Evolutionary conservation across 2,888 invertebrate genomes (phyloP).

Genomic region (Crocallis elinguaria): DNA sequence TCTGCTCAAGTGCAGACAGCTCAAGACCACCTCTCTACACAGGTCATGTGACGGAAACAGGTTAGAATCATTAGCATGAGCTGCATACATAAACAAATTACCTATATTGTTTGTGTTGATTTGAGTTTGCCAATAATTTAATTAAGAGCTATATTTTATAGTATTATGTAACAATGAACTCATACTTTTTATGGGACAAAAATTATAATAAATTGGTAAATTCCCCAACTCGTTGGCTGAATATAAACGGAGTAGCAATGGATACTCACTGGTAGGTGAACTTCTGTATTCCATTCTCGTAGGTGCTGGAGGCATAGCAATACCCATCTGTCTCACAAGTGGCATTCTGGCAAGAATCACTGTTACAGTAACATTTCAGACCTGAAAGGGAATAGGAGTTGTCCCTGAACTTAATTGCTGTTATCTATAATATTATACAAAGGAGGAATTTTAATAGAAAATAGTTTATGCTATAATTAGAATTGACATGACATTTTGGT

Average conservation of each 20-base stretch:
- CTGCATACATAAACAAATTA: slow-evolving; percentile 28
- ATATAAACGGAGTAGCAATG: neutral
- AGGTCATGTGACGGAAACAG: slow-evolving; percentile 67
- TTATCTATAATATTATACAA: too few species aligned
- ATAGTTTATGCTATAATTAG: too few species aligned
- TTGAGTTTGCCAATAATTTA: slow-evolving; percentile 60
- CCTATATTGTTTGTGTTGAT: slow-evolving; percentile 62
- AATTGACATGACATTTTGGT: too few species aligned
- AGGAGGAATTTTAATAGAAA: too few species aligned
- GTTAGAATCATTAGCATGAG: slow-evolving; percentile 52
- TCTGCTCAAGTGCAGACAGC: slow-evolving; percentile 79
- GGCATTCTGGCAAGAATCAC: slow-evolving; percentile 90
- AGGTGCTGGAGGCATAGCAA: slow-evolving; percentile 92
- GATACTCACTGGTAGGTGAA: slow-evolving; percentile 91
- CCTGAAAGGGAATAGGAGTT: slow-evolving; percentile 69
- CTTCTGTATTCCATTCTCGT: slow-evolving; percentile 85
- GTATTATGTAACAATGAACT: too few species aligned
- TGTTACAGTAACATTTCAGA: slow-evolving; percentile 94
- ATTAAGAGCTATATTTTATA: slow-evolving; percentile 4
- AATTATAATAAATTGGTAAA: slow-evolving; percentile 16
- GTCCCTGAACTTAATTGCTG: neutral
- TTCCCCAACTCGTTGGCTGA: neutral
- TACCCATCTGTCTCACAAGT: slow-evolving; percentile 96
- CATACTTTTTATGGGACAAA: too few species aligned
- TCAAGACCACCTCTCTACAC: slow-evolving; percentile 80